A percentile compares a stretch with the other conserved stretches of the same genome.
Conservation (phyloP, 2,888 invertebrate genomes). For the Plusia festucae region DNA sequence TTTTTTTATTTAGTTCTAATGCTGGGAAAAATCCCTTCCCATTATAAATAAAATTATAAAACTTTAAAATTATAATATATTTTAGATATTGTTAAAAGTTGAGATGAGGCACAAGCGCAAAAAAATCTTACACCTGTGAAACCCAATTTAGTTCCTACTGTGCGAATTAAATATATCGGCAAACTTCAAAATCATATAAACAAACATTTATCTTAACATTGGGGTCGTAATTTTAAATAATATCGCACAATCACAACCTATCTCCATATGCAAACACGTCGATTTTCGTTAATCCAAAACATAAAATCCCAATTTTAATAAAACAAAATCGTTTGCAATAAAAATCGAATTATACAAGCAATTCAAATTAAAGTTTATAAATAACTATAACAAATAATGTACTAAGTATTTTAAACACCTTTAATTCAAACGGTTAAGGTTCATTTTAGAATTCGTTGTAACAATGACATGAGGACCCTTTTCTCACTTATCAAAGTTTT, state of each 20-base stretch:
- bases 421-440: not conserved
- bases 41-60: no score
- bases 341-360: conserved; percentile 51
- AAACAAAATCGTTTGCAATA: conserved; percentile 41
- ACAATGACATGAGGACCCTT: conserved; percentile 5
- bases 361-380: conserved; percentile 49
- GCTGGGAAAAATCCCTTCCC: no score
- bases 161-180: not conserved
- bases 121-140: not conserved
- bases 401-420: not conserved
- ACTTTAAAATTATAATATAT: no score
- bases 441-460: not conserved
- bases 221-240: not conserved
- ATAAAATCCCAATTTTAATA: conserved; percentile 40
- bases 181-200: not conserved
- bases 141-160: not conserved
- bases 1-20: no score
- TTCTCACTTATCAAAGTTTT: conserved; percentile 54
- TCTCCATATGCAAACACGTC: conserved; percentile 25
- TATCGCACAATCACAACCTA: not conserved
- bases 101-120: no score
- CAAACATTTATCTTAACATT: not conserved
- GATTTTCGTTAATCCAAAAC: conserved; percentile 23
- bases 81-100: no score
- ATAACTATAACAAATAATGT: conserved; percentile 9